Base-by-base conservation (phyloP, 2,888 invertebrate genomes). In the Minunthozetes semirufus region DNA sequence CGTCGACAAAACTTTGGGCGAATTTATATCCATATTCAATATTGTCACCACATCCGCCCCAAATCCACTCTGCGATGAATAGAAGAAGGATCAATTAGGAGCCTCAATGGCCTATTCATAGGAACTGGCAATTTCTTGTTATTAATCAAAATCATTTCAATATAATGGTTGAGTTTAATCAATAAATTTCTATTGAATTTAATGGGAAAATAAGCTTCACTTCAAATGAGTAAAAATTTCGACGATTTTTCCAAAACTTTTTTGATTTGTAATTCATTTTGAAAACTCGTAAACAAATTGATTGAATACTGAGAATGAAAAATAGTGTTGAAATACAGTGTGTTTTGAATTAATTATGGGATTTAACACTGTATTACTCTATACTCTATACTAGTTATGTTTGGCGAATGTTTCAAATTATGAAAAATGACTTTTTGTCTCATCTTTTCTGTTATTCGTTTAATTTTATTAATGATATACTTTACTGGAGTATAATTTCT, bases 11-110 rank as follows among this genome's bases (percentile, higher is more conserved):
- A 79, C 91, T 91, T 83, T 92, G 91, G 1, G 95, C 90, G 83
- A 97, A 97, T 91, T 91, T 92, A 87, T 94, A 94, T 76, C 94
- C 94, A 83, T 95, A 96, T 83, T 95, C 93, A 75, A 96, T 88
- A 85, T 99, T 94, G 83, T 98, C 97, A 0, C 96, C 97, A 81
- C 96, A 98, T 29, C 98, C 98, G 42, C 95, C 95, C 98, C 98
- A 98, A 70, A 93, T 90, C 95, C 95, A 98, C 81, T 96, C 94
- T 59, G 3, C n/a, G 19, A 48, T 15, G 46, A 48, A 48, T 48
- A 48, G 17, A 17, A 48, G 17, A 17, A 48, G 13, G 17, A 48
- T 15, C 46, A 48, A 48, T 15, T 48, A 8, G 13, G 33, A 33
- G 8, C 33, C 3, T 33, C 8, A 33, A 33, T 33, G 33, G n/a